These are phyloP conservation scores for Typhlichthys eigenmanni DNA, from an alignment of 2,797 vertebrate genomes.

Conservation along the genomic window DNA sequence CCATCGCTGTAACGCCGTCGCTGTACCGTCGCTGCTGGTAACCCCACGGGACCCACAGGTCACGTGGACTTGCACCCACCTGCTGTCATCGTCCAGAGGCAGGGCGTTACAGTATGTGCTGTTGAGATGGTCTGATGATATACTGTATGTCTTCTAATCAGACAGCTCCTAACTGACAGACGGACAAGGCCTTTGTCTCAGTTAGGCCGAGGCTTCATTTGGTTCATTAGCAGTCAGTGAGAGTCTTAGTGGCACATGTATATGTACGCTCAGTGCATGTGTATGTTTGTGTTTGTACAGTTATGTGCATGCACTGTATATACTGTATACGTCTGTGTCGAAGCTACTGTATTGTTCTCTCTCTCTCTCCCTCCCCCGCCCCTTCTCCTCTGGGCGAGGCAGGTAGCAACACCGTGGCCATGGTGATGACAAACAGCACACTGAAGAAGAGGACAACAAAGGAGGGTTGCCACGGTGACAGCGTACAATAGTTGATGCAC, in stretches of 20 bases:
- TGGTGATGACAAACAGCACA: constrained; percentile 46
- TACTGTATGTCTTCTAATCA: constrained; percentile 65
- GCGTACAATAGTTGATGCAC: constrained; percentile 20
- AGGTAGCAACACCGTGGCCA: constrained; percentile 50
- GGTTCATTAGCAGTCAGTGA: constrained; percentile 60
- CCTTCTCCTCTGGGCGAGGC: constrained; percentile 26
- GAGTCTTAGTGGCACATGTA: constrained; percentile 9
- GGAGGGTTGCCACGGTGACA: constrained; percentile 57
- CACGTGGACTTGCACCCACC: constrained; percentile 10
- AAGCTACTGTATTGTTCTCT: no score
- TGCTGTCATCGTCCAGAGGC: constrained; percentile 41
- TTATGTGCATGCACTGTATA: neutral
- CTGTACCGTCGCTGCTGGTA: no score
- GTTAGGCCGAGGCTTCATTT: constrained; percentile 50
- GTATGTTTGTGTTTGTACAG: neutral
- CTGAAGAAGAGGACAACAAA: constrained; percentile 37
- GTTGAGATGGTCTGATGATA: constrained; percentile 46
- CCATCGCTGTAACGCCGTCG: no score
- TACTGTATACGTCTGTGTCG: constrained; percentile 44
- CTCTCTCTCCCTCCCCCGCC: constrained; percentile 14
- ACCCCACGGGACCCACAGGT: no score
- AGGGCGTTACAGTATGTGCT: constrained; percentile 30
- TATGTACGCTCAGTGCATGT: constrained; percentile 9
- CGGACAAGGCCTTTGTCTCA: constrained; percentile 50
- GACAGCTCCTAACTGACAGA: constrained; percentile 52